Evolutionary conservation across 2,888 invertebrate species (phyloP).

Genomic region (Ophion slaviceki): DNA sequence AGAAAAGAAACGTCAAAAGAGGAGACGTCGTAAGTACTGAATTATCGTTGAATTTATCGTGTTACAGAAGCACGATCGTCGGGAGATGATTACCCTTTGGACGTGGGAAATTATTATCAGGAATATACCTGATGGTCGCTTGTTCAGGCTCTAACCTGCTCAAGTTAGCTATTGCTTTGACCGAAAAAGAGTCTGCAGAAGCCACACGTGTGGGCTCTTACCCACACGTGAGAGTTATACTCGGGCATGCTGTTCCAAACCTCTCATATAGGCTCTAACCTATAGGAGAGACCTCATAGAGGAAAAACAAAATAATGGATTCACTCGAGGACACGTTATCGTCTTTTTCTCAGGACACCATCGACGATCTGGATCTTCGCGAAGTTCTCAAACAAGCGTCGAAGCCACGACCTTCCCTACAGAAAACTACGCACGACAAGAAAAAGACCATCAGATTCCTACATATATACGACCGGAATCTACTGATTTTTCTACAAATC

Average conservation of each 20-base stretch:
- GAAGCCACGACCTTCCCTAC: too few relatives aligned
- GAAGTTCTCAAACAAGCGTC: too few relatives aligned
- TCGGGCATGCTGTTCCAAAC: background rate
- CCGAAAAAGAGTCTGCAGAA: background rate
- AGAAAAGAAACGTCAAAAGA: conserved; percentile 5
- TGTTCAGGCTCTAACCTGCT: conserved; percentile 27
- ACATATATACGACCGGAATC: too few relatives aligned
- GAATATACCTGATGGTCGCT: background rate
- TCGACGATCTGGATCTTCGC: too few relatives aligned
- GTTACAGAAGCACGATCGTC: too few relatives aligned
- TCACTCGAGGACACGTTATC: too few relatives aligned
- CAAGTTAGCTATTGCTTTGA: conserved; percentile 15
- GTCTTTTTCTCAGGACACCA: too few relatives aligned
- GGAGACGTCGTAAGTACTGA: conserved; percentile 7
- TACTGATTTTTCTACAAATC: too few relatives aligned
- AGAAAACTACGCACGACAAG: too few relatives aligned
- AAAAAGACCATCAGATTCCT: too few relatives aligned
- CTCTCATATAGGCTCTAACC: conserved; percentile 8
- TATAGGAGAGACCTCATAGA: background rate
- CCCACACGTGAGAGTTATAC: conserved; percentile 2
- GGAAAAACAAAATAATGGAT: too few relatives aligned
- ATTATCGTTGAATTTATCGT: background rate
- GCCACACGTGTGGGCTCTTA: conserved; percentile 7
- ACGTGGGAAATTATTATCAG: background rate
- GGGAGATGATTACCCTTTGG: background rate